A percentile compares a stretch with the other conserved stretches of the same genome.
Conservation (phyloP, 2,888 invertebrate genomes). For the Ochropleura leucogaster region DNA sequence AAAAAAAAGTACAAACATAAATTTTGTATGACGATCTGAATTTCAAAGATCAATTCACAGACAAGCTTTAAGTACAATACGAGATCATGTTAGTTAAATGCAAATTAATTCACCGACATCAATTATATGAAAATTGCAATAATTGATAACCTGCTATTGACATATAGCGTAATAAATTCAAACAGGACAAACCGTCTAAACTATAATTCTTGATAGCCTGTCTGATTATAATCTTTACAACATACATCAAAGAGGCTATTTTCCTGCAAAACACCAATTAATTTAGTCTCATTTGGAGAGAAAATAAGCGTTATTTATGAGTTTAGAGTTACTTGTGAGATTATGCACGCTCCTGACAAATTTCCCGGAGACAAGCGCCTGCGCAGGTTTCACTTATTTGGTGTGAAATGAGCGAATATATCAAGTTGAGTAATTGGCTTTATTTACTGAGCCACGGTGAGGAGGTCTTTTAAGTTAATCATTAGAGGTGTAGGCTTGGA, state of each 20-base stretch:
- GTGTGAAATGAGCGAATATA: constrained; percentile 55
- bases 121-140: constrained; percentile 44
- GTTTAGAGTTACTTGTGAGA: constrained; percentile 74
- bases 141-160: constrained; percentile 46
- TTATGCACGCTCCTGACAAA: constrained; percentile 78
- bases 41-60: too few relatives aligned
- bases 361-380: constrained; percentile 67
- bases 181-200: constrained; percentile 46
- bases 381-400: constrained; percentile 64
- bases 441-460: constrained; percentile 48
- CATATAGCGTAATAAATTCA: constrained; percentile 52
- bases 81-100: constrained; percentile 14
- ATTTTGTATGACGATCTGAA: too few relatives aligned
- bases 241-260: constrained; percentile 51
- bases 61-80: background rate
- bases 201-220: constrained; percentile 53
- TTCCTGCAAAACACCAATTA: constrained; percentile 64
- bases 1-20: too few relatives aligned
- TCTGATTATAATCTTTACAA: constrained; percentile 62
- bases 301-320: constrained; percentile 82
- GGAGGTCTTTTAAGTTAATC: constrained; percentile 20
- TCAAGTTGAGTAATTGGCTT: constrained; percentile 59
- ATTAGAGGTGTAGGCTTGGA: background rate
- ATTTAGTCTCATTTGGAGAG: constrained; percentile 71
- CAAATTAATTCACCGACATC: constrained; percentile 32